phyloP scores from a whole-genome alignment of 2,797 vertebrate genomes.

The Microctenopoma lineatum region DNA sequence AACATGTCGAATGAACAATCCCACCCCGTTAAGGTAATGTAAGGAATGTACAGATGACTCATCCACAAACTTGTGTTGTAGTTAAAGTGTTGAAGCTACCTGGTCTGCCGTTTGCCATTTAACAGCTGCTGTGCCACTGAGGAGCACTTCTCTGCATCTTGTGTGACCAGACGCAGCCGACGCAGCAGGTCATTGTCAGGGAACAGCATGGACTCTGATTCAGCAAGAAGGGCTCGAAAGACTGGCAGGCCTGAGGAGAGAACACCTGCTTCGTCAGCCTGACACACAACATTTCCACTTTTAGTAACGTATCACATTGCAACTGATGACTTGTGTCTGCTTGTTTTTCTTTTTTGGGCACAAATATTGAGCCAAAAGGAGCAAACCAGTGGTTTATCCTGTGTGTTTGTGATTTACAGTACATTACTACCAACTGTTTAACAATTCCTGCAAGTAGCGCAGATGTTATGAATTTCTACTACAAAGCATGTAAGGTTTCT shows the following conservation, averaged over 20 bases:
- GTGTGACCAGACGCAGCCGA: constrained; percentile 89
- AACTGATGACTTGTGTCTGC: background rate
- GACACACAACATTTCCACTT: constrained; percentile 3
- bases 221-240: constrained; percentile 90
- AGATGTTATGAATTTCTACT: background rate
- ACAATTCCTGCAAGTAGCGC: background rate
- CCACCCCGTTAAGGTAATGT: constrained; percentile 4
- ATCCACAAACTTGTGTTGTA: background rate
- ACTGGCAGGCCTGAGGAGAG: constrained; percentile 85
- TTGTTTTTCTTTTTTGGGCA: background rate
- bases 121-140: constrained; percentile 93
- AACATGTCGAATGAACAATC: constrained; percentile 3
- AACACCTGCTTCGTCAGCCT: constrained; percentile 15
- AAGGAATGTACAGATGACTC: background rate
- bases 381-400: background rate
- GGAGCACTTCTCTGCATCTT: constrained; percentile 94
- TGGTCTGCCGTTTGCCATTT: constrained; percentile 93
- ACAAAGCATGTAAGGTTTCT: background rate
- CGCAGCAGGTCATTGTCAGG: constrained; percentile 94
- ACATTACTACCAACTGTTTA: background rate
- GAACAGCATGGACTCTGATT: constrained; percentile 89
- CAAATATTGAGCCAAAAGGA: too few relatives aligned
- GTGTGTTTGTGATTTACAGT: background rate
- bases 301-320: background rate
- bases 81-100: constrained; percentile 73